A percentile compares a stretch with the other conserved stretches of the same genome.
These are phyloP conservation scores for Engystomops pustulosus DNA, from an alignment of 2,113 vertebrate genomes.

Conservation along the genomic window DNA sequence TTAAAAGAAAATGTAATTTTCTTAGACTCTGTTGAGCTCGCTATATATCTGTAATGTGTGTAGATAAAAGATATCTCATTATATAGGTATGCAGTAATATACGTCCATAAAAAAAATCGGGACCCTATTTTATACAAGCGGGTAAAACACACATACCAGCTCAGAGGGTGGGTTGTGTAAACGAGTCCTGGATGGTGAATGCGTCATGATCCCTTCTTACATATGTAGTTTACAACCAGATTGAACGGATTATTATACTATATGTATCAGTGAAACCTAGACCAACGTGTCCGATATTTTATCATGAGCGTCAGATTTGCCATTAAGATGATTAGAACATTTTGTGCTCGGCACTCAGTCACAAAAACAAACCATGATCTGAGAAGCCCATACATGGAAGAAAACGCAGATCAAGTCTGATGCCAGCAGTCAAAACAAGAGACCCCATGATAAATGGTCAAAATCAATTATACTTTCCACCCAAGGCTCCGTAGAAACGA, in stretches of 20 bases:
- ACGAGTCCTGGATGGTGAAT: no score
- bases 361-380: neutral
- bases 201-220: neutral
- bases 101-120: no score
- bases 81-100: no score
- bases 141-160: no score
- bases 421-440: conserved; percentile 22
- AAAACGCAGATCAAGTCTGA: neutral
- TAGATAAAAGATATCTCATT: no score
- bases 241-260: neutral
- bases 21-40: no score
- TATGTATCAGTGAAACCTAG: neutral
- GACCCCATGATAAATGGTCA: neutral
- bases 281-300: neutral
- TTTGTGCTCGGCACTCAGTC: neutral
- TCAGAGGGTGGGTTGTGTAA: no score
- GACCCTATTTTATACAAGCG: no score
- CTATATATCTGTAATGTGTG: no score
- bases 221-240: neutral
- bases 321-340: neutral
- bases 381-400: conserved; percentile 14
- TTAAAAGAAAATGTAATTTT: no score
- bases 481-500: neutral
- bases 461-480: neutral
- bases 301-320: neutral